These are phyloP conservation scores for Leptodon cayanensis DNA, from an alignment of 2,797 vertebrate genomes.

Conservation along the genomic window DNA sequence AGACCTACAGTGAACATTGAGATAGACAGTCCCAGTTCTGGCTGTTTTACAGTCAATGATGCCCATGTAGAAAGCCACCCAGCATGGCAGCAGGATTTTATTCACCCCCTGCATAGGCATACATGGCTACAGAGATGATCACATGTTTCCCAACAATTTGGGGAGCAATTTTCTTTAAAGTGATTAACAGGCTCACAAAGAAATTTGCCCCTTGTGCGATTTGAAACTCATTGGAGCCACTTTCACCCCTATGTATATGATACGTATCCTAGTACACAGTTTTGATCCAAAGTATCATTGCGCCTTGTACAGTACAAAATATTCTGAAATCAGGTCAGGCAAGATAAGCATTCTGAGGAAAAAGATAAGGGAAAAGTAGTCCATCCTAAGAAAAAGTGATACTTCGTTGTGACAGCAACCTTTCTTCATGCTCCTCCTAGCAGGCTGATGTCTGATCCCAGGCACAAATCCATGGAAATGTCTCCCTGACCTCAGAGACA, in stretches of 20 bases:
- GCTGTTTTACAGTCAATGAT: not conserved
- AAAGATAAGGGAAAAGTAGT: not conserved
- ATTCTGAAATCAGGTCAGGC: not conserved
- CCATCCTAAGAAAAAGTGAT: not conserved
- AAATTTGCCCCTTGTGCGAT: not conserved
- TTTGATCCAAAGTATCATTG: not conserved
- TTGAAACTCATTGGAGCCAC: not conserved
- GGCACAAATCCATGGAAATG: not conserved
- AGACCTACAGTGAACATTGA: not conserved
- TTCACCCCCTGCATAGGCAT: not conserved
- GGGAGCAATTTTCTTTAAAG: not conserved
- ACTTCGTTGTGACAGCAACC: not conserved
- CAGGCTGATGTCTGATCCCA: not conserved
- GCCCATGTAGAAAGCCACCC: not conserved
- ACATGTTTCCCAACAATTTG: rapidly evolving
- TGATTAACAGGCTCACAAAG: not conserved
- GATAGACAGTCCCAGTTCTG: not conserved
- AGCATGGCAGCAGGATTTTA: not conserved
- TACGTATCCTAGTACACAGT: not conserved
- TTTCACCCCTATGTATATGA: rapidly evolving
- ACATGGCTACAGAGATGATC: not conserved
- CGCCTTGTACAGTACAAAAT: not conserved
- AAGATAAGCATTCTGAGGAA: not conserved
- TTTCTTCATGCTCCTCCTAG: conserved; percentile 3
- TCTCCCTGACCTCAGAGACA: not conserved